phyloP scores from a whole-genome alignment of 2,888 invertebrate genomes.

The Eristalinus sepulchralis region DNA sequence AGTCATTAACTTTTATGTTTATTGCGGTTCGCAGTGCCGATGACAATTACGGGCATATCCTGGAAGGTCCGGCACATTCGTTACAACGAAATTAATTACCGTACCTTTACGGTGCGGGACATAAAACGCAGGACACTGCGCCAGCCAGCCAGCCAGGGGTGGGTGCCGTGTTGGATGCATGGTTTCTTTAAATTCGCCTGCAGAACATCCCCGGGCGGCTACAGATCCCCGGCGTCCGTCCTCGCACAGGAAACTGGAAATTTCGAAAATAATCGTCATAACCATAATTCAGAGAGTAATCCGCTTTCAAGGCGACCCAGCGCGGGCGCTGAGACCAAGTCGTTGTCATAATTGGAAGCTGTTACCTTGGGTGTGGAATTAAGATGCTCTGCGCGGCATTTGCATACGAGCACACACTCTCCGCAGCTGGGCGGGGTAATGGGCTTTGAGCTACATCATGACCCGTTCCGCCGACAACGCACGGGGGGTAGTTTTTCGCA shows the following conservation, averaged over 20 bases:
- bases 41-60: constrained; percentile 62
- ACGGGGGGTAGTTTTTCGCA: constrained; percentile 46
- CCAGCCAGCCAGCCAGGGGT: background rate
- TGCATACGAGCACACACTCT: constrained; percentile 41
- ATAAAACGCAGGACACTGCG: constrained; percentile 45
- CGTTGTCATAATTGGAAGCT: constrained; percentile 68
- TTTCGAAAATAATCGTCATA: constrained; percentile 66
- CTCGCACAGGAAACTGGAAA: constrained; percentile 21
- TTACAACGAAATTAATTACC: constrained; percentile 67
- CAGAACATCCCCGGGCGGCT: constrained; percentile 14
- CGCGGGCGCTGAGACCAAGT: constrained; percentile 19
- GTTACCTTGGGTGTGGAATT: constrained; percentile 65
- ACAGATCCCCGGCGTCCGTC: background rate
- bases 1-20: constrained; percentile 69
- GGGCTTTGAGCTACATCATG: constrained; percentile 61
- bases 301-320: constrained; percentile 48
- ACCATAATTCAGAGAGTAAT: constrained; percentile 65
- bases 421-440: constrained; percentile 9
- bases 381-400: constrained; percentile 55
- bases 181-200: constrained; percentile 23
- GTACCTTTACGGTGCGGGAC: constrained; percentile 32
- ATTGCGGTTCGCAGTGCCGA: constrained; percentile 52
- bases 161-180: background rate
- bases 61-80: constrained; percentile 43
- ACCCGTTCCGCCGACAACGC: constrained; percentile 17